Percentiles rank a stretch among this genome's conserved stretches.
These are phyloP conservation scores for Lacerta viridis DNA, from an alignment of 2,797 vertebrate species.

Conservation along the genomic window DNA sequence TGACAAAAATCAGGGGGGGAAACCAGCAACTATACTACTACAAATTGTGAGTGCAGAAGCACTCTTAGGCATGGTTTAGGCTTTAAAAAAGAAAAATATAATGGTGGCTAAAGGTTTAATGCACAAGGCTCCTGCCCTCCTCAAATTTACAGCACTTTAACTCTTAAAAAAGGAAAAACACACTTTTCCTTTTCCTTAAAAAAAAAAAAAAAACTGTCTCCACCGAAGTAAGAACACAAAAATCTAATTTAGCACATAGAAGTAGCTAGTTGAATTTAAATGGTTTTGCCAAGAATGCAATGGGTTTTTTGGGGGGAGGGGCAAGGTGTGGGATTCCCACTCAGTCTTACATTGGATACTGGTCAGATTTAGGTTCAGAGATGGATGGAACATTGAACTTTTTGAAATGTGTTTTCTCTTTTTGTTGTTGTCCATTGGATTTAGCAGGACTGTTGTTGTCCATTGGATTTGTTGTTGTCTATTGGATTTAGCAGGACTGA, in stretches of 20 bases:
- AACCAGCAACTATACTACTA: no score
- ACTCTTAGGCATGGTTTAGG: no score
- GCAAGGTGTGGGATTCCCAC: not conserved
- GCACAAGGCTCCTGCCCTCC: not conserved
- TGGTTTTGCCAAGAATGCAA: not conserved
- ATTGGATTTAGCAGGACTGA: not conserved
- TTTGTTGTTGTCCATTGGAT: not conserved
- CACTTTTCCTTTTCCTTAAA: no score
- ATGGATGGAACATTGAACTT: no score
- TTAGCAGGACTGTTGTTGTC: no score
- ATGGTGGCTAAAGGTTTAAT: not conserved
- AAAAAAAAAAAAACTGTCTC: not conserved
- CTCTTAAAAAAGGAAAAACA: not conserved
- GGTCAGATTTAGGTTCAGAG: not conserved
- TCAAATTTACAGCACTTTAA: not conserved
- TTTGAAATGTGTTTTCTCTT: no score
- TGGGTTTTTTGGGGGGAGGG: not conserved
- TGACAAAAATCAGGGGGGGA: no score
- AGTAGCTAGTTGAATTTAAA: not conserved
- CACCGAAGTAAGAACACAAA: not conserved
- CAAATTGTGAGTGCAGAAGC: no score
- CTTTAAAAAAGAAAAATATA: not conserved
- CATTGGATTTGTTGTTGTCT: no score
- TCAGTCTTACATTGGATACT: not conserved
- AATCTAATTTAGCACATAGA: not conserved